Evolutionary conservation across 1,140 invertebrate genomes (phyloP), one percentile per base, ranked within the genome.

Genomic region (Anastatus disparis): DNA sequence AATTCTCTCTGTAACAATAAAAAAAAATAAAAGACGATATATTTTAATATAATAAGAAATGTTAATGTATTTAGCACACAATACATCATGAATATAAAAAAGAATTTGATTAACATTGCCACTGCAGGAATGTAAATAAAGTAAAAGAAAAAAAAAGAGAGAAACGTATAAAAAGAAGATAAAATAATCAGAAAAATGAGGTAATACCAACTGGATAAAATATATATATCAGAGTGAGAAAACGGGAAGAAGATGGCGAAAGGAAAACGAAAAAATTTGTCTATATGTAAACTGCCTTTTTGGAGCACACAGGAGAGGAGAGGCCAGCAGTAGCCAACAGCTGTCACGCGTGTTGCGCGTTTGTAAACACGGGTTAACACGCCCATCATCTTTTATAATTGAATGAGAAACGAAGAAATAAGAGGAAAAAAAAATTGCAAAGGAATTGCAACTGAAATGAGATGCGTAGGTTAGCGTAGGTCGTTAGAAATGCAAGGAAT

Each of bases 171-270:
- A 26, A 10, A 22, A n/a, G 46, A 38, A n/a, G 8, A 20, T 24
- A 20, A 26, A 24, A 26, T 20, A 26, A 13, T 2, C n/a, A 52
- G 40, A 46, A 40, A n/a, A n/a, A n/a, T n/a, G n/a, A n/a, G n/a
- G n/a, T n/a, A n/a, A n/a, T n/a, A n/a, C n/a, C n/a, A n/a, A n/a
- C n/a, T n/a, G 20, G 56, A 61, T 17, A 46, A 15, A n/a, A 40
- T 9, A 35, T 20, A 4, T 24, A 61, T 46, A 40, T 42, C 17
- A 22, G 42, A n/a, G 40, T 59, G 58, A 3, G 27, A 17, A 44
- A 55, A 65, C 17, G 63, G 26, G 63, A n/a, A 55, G 63, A 53
- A 55, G 63, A 65, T 65, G 50, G 63, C 63, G 50, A 65, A 55
- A 65, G n/a, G 64, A 31, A 12, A 58, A 55, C 27, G 35, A 52